A percentile compares a stretch with the other conserved stretches of the same genome.
phyloP scores from a whole-genome alignment of 2,797 vertebrate genomes.

The Ara ararauna region DNA sequence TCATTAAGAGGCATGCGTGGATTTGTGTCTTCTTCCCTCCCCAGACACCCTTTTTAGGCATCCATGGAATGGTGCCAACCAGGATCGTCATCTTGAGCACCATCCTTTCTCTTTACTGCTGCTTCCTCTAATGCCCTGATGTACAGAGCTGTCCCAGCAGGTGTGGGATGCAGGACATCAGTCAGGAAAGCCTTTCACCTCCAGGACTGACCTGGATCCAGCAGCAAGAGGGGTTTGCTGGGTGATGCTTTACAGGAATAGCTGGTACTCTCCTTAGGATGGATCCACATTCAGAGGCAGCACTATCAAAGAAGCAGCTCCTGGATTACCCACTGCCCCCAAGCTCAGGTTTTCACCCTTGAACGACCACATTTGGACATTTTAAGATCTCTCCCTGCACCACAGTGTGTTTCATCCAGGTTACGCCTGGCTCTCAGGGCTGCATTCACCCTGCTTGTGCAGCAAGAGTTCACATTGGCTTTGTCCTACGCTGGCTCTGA shows the following conservation, averaged over 20 bases:
- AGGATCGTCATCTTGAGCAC: neutral
- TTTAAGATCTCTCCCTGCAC: neutral
- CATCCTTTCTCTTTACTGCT: neutral
- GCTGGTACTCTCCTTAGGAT: neutral
- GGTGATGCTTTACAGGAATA: neutral
- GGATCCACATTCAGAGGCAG: neutral
- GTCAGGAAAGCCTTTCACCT: neutral
- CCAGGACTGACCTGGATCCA: neutral
- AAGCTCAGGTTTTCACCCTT: neutral
- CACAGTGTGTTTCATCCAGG: neutral
- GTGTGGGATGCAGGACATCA: neutral
- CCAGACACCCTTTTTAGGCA: neutral
- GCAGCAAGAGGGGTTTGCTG: neutral
- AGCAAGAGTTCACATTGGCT: neutral
- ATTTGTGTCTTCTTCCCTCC: neutral
- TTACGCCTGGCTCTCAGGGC: neutral
- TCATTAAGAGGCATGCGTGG: neutral
- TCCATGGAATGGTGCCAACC: neutral
- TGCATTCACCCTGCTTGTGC: neutral
- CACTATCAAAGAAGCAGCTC: neutral
- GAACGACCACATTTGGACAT: neutral
- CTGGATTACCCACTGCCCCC: neutral
- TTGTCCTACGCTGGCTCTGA: accelerated
- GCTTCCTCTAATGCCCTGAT: neutral
- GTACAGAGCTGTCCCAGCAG: neutral